Evolutionary conservation across 1,140 invertebrate genomes (phyloP).

Genomic region (Grapholita molesta): DNA sequence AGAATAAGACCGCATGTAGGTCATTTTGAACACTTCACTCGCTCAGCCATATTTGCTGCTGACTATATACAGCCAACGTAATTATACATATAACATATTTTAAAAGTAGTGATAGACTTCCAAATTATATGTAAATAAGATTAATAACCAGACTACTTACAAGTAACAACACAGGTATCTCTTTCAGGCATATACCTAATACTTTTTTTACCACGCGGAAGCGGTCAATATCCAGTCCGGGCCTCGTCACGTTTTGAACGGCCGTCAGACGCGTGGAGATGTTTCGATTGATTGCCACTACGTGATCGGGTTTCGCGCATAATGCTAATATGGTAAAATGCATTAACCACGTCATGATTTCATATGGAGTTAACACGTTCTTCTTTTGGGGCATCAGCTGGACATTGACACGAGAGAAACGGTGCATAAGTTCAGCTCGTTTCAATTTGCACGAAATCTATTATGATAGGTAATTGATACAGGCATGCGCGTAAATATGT

Average conservation of each 20-base stretch:
- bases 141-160: too few species aligned
- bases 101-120: too few species aligned
- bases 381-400: neutral
- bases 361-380: neutral
- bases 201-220: neutral
- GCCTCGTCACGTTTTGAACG: neutral
- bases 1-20: too few species aligned
- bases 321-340: neutral
- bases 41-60: too few species aligned
- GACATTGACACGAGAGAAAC: neutral
- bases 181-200: neutral
- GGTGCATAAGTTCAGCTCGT: neutral
- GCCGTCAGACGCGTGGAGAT: neutral
- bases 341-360: neutral
- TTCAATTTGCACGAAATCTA: neutral
- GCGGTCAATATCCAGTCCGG: neutral
- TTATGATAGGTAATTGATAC: neutral
- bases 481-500: too few species aligned
- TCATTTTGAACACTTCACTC: too few species aligned
- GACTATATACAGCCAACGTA: too few species aligned
- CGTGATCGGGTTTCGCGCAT: neutral
- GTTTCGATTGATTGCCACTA: neutral
- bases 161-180: neutral
- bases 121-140: too few species aligned
- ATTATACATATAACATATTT: too few species aligned